Evolutionary conservation across 2,888 invertebrate species (phyloP), one percentile per base, ranked within the genome.

Genomic region (Bimastos eiseni): DNA sequence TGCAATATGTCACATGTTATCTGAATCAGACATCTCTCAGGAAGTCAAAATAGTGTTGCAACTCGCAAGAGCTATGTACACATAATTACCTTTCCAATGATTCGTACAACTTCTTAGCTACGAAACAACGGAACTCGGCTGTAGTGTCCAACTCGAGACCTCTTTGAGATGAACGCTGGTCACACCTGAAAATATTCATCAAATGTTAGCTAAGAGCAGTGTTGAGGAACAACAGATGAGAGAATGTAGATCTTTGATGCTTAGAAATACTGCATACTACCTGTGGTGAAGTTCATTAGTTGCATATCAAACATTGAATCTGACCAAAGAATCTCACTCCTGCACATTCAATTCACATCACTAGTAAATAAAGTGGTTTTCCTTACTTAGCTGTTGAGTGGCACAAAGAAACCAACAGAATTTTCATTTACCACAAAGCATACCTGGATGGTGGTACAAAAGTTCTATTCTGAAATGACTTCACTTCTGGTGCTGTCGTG

Each of bases 31-130:
- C 41, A 41, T 21, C 21, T 49, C 24, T 49, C 49, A 49, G 49
- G 3, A 49, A 21, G 21, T 49, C 49, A 49, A 49, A 49, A 49
- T 49, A 49, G 21, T 21, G 19, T 49, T 21, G 21, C 37, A 36
- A n/a, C 86, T 21, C 24, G 37, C 86, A 34, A 34, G 15, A 86
- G 24, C 21, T 34, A 19, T 86, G 33, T 8, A 15, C 21, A 17
- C 17, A 24, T 86, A 33, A 33, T 86, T 86, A 86, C 86, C 86
- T 86, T 86, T 86, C 86, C 86, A 86, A 36, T 34, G 86, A 86
- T 34, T 86, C 86, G 36, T 36, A 86, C 34, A 86, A 37, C 17
- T 86, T 86, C 36, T 4, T 86, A 24, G 86, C 86, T 34, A 86
- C 37, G 15, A 86, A 86, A 86, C 24, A 36, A 37, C 86, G 86